Conservation (phyloP, 2,888 invertebrate genomes). For the Microdon myrmicae region DNA sequence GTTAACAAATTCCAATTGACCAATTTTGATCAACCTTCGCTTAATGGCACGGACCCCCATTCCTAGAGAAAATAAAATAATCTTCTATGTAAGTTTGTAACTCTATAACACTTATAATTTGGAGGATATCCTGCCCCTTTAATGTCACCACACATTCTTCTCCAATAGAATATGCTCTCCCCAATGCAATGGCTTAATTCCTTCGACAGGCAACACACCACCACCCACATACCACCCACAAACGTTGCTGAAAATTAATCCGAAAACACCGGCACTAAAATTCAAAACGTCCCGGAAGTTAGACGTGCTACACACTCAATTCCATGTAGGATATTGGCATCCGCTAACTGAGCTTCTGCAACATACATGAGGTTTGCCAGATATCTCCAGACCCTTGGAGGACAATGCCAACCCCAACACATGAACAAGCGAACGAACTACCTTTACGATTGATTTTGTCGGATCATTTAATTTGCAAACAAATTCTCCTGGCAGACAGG, state of each 20-base stretch:
- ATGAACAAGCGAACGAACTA: constrained; percentile 40
- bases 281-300: constrained; percentile 46
- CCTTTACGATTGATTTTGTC: constrained; percentile 52
- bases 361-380: constrained; percentile 27
- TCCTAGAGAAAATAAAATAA: too few species aligned
- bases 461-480: constrained; percentile 53
- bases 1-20: too few species aligned
- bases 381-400: constrained; percentile 6
- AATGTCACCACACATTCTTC: too few species aligned
- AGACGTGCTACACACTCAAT: constrained; percentile 18
- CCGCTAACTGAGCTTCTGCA: constrained; percentile 25
- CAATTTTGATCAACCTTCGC: too few species aligned
- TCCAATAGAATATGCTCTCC: too few species aligned
- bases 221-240: constrained; percentile 40
- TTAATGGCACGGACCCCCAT: too few species aligned
- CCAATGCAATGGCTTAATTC: constrained; percentile 31
- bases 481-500: constrained; percentile 44
- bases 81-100: too few species aligned
- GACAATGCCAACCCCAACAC: constrained; percentile 8
- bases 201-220: constrained; percentile 35
- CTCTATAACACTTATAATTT: too few species aligned
- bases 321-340: neutral
- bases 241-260: constrained; percentile 45
- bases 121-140: too few species aligned
- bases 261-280: constrained; percentile 52